Base-by-base conservation (phyloP, 2,888 invertebrate species). In the Patella pellucida region DNA sequence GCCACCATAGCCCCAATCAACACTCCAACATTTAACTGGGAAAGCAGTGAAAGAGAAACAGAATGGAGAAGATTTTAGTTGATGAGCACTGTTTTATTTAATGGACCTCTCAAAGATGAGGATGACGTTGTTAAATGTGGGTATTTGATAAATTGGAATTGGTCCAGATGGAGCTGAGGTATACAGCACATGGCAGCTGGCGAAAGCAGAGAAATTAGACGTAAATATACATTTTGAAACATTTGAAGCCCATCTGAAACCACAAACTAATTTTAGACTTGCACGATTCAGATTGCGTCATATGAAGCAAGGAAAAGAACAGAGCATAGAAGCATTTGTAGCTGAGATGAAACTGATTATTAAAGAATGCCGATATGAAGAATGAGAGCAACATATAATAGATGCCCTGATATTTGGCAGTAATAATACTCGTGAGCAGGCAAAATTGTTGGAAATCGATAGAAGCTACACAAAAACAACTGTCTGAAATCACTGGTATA, bases 121-220 rank as follows among this genome's bases (percentile, higher is more conserved):
- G 56, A 56, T n/a, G 19, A 56, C 5, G 56, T 9, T 15, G 56
- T 56, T 5, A 16, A 56, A 14, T 56, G 56, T 56, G 56, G 56
- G 16, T 56, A 56, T 19, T n/a, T 56, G 16, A 14, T 56, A 7
- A 56, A 56, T 19, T 56, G 56, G 56, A 56, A n/a, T 56, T 5
- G 56, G 56, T 56, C 56, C 56, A 56, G 56, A 56, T 56, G 56
- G 56, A 15, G 56, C 56, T 56, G 56, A 56, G 15, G 56, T 56
- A 5, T 56, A 56, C 19, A 56, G 56, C 16, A 56, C 56, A 3
- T 56, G 56, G 56, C 16, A 56, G 16, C 19, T 56, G 16, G 15
- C n/a, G 19, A 19, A 56, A 11, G 56, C 4, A 56, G 56, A 56
- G 9, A 56, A 56, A 56, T 56, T 16, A 3, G 14, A 56, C 19